A percentile compares a stretch with the other conserved stretches of the same genome.
Conservation (phyloP, 1,140 invertebrate species). For the Camponotus pennsylvanicus region DNA sequence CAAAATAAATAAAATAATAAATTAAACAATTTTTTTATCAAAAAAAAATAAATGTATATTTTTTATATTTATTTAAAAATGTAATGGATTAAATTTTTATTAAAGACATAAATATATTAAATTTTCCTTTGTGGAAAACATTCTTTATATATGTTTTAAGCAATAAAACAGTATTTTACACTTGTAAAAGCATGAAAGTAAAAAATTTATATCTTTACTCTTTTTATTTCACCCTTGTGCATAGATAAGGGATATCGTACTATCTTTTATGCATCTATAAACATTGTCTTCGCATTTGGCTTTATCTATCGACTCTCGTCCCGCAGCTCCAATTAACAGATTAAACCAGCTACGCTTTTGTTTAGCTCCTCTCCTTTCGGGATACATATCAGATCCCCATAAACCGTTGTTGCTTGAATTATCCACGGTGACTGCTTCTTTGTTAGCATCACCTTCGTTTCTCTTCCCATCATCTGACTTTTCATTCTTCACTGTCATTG, state of each 20-base stretch:
- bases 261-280: slow-evolving; percentile 91
- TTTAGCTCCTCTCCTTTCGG: slow-evolving; percentile 90
- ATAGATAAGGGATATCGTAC: slow-evolving; percentile 82
- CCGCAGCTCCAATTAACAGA: slow-evolving; percentile 88
- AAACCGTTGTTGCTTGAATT: too few species aligned
- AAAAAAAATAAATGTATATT: neutral
- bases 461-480: neutral
- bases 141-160: neutral
- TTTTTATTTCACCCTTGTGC: neutral
- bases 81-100: neutral
- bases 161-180: neutral
- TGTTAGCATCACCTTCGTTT: neutral
- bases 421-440: neutral
- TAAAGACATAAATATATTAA: neutral
- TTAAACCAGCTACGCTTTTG: slow-evolving; percentile 87
- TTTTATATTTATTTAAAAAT: neutral
- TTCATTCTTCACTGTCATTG: slow-evolving; percentile 41
- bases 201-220: neutral
- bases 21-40: slow-evolving; percentile 20
- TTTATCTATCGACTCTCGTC: slow-evolving; percentile 90
- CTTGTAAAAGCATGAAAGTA: neutral
- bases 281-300: slow-evolving; percentile 94
- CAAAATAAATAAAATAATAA: neutral
- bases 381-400: slow-evolving; percentile 90
- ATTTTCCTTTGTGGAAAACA: neutral